phyloP scores from a whole-genome alignment of 2,797 vertebrate genomes.

The Gorsachius magnificus region DNA sequence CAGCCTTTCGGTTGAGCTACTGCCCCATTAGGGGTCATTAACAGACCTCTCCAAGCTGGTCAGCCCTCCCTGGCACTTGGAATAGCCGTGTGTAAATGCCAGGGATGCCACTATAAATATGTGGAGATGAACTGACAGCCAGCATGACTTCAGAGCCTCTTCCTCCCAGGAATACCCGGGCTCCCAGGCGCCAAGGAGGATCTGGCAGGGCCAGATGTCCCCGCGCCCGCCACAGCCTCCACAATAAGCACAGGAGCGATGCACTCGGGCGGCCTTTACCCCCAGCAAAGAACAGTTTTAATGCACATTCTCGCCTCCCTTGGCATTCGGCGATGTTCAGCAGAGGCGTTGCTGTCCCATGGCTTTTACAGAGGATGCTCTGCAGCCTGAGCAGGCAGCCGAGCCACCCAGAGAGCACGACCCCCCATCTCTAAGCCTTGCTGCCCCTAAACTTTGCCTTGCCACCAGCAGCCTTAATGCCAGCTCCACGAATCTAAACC shows the following conservation, averaged over 20 bases:
- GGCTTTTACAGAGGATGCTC: background rate
- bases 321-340: background rate
- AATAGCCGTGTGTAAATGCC: background rate
- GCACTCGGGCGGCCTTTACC: background rate
- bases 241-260: accelerated
- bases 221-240: background rate
- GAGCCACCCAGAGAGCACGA: background rate
- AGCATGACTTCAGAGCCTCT: background rate
- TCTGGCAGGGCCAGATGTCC: background rate
- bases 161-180: background rate
- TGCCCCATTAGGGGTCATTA: background rate
- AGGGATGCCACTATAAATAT: background rate
- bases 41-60: background rate
- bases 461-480: accelerated
- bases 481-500: accelerated
- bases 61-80: accelerated
- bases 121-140: background rate
- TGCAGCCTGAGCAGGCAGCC: background rate
- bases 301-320: accelerated
- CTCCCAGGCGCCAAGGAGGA: background rate
- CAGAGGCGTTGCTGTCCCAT: accelerated
- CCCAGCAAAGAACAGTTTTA: background rate
- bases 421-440: accelerated
- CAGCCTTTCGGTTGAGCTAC: background rate
- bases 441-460: accelerated